These are phyloP conservation scores for Cotesia chilonis DNA, from an alignment of 1,140 invertebrate species.

Conservation along the genomic window DNA sequence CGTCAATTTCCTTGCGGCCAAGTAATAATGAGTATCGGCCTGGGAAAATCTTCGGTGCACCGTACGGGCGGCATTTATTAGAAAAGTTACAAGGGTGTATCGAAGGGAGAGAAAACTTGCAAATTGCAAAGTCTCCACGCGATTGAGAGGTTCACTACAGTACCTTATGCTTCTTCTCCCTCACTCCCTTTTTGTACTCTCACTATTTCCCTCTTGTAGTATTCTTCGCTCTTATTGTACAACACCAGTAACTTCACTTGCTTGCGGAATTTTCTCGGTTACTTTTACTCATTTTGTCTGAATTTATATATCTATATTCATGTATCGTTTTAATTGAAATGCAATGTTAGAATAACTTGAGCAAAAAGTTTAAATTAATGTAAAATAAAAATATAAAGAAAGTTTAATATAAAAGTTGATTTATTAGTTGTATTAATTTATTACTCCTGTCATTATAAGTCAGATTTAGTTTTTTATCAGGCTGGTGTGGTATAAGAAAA, in stretches of 20 bases:
- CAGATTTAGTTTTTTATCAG: no score
- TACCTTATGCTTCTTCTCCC: not conserved
- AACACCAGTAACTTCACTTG: not conserved
- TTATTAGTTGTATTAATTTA: no score
- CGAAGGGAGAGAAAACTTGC: conserved; percentile 40
- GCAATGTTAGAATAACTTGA: not conserved
- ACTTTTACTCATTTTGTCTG: not conserved
- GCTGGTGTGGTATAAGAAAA: not conserved
- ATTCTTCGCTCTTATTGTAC: not conserved
- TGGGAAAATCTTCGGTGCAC: conserved; percentile 24
- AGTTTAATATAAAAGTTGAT: not conserved
- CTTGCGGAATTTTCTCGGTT: conserved; percentile 24
- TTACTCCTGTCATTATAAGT: no score
- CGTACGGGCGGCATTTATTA: conserved; percentile 39
- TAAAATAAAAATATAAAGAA: not conserved
- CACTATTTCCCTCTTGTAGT: not conserved
- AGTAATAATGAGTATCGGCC: conserved; percentile 33
- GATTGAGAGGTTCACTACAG: conserved; percentile 29
- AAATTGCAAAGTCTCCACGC: conserved; percentile 41
- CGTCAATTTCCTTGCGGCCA: conserved; percentile 13
- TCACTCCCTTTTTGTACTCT: no score
- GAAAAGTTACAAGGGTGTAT: conserved; percentile 39
- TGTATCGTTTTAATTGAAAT: conserved; percentile 13
- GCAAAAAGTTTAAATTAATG: not conserved
- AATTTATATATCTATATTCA: not conserved